Evolutionary conservation across 2,888 invertebrate species (phyloP).

Genomic region (Hyppa rectilinea): DNA sequence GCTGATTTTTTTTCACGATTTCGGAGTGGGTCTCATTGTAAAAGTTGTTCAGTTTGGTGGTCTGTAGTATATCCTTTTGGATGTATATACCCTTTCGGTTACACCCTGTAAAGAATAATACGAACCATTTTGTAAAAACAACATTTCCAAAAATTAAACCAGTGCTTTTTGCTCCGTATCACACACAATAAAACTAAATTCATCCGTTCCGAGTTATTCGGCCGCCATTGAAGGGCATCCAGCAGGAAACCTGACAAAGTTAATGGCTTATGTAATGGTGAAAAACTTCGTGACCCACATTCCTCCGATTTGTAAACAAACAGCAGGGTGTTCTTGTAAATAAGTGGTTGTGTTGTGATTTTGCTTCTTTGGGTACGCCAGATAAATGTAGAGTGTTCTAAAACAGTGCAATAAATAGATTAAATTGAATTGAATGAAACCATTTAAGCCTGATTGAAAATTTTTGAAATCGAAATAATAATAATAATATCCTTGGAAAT

Average conservation of each 20-base stretch:
- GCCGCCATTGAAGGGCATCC: constrained; percentile 8
- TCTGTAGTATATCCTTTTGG: no score
- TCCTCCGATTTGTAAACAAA: constrained; percentile 36
- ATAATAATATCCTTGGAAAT: no score
- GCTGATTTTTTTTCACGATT: no score
- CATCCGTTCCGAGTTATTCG: constrained; percentile 11
- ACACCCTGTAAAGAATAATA: no score
- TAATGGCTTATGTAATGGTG: constrained; percentile 43
- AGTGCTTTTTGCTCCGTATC: background rate
- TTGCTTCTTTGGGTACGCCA: background rate
- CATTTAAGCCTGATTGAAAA: background rate
- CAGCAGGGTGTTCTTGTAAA: constrained; percentile 1
- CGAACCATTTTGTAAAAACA: no score
- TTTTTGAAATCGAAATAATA: no score
- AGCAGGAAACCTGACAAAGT: constrained; percentile 35
- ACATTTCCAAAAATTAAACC: background rate
- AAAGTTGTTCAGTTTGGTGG: no score
- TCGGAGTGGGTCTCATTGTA: no score
- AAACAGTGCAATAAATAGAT: no score
- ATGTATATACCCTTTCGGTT: no score
- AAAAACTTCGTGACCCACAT: constrained; percentile 45
- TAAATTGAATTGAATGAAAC: no score
- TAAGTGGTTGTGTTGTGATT: constrained; percentile 12
- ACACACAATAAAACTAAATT: constrained; percentile 34
- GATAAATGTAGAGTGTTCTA: background rate